These are phyloP conservation scores for Poecile atricapillus DNA, from an alignment of 2,113 vertebrate species.

Conservation along the genomic window DNA sequence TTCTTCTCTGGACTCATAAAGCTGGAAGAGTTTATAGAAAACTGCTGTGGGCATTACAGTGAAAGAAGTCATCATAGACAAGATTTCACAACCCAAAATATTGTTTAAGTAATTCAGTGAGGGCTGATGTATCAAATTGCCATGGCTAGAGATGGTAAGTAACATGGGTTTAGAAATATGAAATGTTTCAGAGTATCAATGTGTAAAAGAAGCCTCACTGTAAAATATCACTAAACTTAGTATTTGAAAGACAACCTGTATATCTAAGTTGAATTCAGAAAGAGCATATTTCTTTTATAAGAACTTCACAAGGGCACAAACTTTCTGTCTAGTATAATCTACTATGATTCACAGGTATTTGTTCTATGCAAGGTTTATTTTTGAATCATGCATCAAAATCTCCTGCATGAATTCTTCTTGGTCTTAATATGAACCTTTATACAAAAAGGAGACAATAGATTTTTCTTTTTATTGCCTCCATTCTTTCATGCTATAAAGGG, in stretches of 20 bases:
- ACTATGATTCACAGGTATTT: neutral
- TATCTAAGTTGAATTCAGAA: neutral
- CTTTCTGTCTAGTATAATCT: neutral
- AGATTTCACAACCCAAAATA: neutral
- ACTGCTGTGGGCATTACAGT: neutral
- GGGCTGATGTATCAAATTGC: neutral
- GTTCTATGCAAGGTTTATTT: neutral
- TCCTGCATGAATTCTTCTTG: neutral
- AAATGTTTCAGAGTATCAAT: constrained; percentile 16
- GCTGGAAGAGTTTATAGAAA: neutral
- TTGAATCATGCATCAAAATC: neutral
- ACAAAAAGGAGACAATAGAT: neutral
- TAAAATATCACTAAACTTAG: constrained; percentile 4
- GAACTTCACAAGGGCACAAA: neutral
- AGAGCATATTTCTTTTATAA: neutral
- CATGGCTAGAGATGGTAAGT: neutral
- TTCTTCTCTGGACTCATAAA: neutral
- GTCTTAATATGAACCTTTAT: neutral
- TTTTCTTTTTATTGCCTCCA: neutral
- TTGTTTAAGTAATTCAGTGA: constrained; percentile 35
- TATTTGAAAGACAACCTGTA: neutral
- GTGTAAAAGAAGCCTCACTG: neutral
- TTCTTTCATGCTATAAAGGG: neutral
- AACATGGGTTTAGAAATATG: neutral
- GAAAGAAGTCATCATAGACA: neutral